phyloP scores from a whole-genome alignment of 1,140 invertebrate genomes.

The Amphibalanus amphitrite region DNA sequence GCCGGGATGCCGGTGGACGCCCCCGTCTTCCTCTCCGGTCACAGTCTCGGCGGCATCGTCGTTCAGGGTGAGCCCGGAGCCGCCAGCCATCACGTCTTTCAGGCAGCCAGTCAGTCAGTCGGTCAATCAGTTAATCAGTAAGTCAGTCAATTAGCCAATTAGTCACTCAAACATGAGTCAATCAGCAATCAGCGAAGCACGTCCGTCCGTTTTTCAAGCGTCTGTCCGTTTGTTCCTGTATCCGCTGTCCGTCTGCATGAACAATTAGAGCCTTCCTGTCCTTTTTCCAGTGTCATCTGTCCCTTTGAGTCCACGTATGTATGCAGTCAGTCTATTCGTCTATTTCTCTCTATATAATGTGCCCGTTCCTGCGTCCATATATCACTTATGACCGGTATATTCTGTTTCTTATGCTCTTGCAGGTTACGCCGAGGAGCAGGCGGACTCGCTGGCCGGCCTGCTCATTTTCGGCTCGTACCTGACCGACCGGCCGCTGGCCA shows the following conservation, averaged over 20 bases:
- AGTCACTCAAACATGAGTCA: no score
- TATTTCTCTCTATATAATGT: not conserved
- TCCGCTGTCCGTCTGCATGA: no score
- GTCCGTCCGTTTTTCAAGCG: not conserved
- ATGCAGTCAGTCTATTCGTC: no score
- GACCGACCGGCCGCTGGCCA: constrained; percentile 7
- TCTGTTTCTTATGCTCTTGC: not conserved
- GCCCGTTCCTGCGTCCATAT: not conserved
- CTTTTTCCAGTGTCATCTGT: no score
- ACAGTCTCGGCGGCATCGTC: constrained; percentile 13
- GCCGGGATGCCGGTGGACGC: constrained; percentile 9
- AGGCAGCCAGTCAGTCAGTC: no score
- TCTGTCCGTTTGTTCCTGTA: no score
- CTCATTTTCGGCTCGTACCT: constrained; percentile 14
- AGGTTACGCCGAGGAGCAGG: constrained; percentile 6
- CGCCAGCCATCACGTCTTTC: not conserved
- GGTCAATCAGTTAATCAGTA: no score
- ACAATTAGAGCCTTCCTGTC: no score
- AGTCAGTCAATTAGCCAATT: no score
- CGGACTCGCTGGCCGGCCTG: constrained; percentile 8
- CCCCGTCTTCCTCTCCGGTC: constrained; percentile 8
- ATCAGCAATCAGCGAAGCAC: no score
- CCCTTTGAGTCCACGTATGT: no score
- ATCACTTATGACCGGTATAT: not conserved
- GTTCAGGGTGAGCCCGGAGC: not conserved